Evolutionary conservation across 2,888 invertebrate genomes (phyloP).

Genomic region (Neoscelio sp.): DNA sequence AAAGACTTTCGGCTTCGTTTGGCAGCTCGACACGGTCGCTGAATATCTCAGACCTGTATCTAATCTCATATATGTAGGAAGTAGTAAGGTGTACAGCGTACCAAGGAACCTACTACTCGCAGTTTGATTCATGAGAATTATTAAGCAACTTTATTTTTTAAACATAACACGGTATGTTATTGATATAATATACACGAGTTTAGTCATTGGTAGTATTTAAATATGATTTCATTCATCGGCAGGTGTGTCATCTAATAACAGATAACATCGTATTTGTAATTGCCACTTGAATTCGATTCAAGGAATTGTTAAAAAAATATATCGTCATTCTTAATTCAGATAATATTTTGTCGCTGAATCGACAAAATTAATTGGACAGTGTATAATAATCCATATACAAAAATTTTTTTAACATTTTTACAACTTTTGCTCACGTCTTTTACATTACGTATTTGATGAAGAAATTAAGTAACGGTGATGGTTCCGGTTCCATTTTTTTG

Average conservation of each 20-base stretch:
- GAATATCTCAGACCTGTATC: conserved; percentile 66
- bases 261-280: conserved; percentile 18
- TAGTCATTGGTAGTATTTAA: conserved; percentile 20
- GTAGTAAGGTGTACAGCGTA: conserved; percentile 42
- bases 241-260: conserved; percentile 20
- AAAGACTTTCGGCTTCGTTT: conserved; percentile 69
- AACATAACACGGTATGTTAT: neutral
- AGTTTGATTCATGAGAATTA: conserved; percentile 57
- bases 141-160: conserved; percentile 27
- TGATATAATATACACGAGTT: conserved; percentile 7
- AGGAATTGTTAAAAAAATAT: too few species aligned
- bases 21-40: conserved; percentile 66
- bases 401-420: too few species aligned
- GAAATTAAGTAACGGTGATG: conserved; percentile 21
- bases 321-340: too few species aligned
- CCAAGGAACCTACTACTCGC: conserved; percentile 45
- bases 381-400: neutral
- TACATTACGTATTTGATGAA: conserved; percentile 4
- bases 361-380: too few species aligned
- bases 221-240: conserved; percentile 28
- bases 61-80: conserved; percentile 62
- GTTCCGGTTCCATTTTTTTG: conserved; percentile 20
- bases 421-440: too few species aligned
- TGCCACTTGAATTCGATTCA: neutral
- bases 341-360: too few species aligned